Percentiles rank a stretch among this genome's conserved stretches.
Evolutionary conservation across 2,797 vertebrate species (phyloP).

Genomic region (Melanotaenia maccullochi): DNA sequence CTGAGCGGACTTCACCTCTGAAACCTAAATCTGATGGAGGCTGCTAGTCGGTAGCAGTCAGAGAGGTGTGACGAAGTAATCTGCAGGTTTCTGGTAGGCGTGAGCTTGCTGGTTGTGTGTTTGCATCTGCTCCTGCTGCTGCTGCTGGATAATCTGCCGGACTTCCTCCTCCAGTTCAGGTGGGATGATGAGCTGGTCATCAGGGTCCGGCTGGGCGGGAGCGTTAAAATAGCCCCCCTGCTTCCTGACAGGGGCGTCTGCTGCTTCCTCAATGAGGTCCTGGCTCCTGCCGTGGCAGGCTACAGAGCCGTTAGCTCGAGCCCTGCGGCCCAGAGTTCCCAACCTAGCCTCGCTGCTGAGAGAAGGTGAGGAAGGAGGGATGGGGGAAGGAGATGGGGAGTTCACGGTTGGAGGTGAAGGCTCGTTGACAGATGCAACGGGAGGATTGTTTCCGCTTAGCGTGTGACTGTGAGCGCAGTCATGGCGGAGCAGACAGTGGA

Average conservation of each 20-base stretch:
- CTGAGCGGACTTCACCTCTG: not conserved
- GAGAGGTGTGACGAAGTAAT: conserved; percentile 92
- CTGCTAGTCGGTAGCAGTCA: conserved; percentile 73
- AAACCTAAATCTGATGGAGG: not conserved
- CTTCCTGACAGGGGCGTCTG: conserved; percentile 88
- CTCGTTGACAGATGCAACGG: conserved; percentile 33
- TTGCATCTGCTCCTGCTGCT: conserved; percentile 85
- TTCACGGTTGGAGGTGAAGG: conserved; percentile 23
- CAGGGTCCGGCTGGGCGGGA: conserved; percentile 93
- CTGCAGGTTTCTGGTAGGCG: conserved; percentile 77
- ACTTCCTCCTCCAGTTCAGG: conserved; percentile 98
- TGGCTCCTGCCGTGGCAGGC: conserved; percentile 92
- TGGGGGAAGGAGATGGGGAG: conserved; percentile 50
- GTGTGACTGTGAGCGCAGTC: conserved; percentile 39
- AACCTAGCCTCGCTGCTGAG: conserved; percentile 58
- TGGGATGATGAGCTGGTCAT: conserved; percentile 97
- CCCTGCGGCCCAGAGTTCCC: conserved; percentile 80
- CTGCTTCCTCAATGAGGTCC: conserved; percentile 93
- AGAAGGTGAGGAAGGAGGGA: conserved; percentile 76
- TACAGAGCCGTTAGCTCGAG: conserved; percentile 90
- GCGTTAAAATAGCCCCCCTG: conserved; percentile 95
- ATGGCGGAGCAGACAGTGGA: conserved; percentile 85
- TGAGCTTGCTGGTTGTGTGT: conserved; percentile 73
- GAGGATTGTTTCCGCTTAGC: conserved; percentile 24
- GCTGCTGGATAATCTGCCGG: conserved; percentile 97